Base-by-base conservation (phyloP, 2,888 invertebrate genomes). In the Orchesellides sinensis region DNA sequence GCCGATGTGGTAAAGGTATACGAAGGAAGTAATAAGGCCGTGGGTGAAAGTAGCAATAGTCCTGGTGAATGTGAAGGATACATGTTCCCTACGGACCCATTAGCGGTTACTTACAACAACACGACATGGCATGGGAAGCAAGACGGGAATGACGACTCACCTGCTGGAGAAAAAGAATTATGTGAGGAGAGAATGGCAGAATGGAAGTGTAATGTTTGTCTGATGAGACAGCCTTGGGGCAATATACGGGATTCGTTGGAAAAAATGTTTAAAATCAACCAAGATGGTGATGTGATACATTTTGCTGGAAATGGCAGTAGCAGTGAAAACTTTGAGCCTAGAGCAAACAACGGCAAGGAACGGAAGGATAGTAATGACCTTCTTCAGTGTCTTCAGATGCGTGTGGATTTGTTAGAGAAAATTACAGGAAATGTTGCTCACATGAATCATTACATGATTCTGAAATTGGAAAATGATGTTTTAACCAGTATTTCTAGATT, bases 401-500 rank as follows among this genome's bases (percentile, higher is more conserved):
- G 83, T 45, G 83, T 83, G 21, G 69, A 79, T 25, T 21, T 80
- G 59, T 27, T 85, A 35, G 66, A 77, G 32, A 68, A 70, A 25
- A 68, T 84, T 56, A 52, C 56, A 56, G 81, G 83, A n/a, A 61
- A 68, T n/a, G 49, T 78, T 25, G 73, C 83, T 32, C 87, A 87
- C 65, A 40, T 63, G 23, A 87, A 87, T 84, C 85, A 87, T 75
- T 84, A 63, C 68, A 21, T 75, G 8, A 72, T 87, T 52, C 74
- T 86, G 47, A 80, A 84, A 54, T 73, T 84, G 29, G 86, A 87
- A 70, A 85, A 85, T 68, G 86, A 85, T 59, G 59, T 87, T 32
- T 32, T 87, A n/a, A 83, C 83, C 66, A 59, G 79, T 27, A 83
- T 85, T 59, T 86, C 87, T 0, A 80, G 81, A 23, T 23, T 86